These are phyloP conservation scores for Drosophila demipolita DNA, from an alignment of 2,888 invertebrate species.

Conservation along the genomic window DNA sequence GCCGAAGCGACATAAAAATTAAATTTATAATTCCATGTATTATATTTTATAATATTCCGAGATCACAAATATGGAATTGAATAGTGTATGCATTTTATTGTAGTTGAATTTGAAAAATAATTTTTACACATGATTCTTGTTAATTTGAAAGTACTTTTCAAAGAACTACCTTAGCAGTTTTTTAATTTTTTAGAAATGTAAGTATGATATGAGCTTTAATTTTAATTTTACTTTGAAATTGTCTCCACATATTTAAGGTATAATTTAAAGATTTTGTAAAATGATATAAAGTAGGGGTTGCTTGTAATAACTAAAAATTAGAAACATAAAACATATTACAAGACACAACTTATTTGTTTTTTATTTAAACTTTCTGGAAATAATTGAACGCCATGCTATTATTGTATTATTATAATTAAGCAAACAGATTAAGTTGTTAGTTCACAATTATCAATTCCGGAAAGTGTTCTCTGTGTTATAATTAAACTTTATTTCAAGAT, in stretches of 20 bases:
- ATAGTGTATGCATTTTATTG: neutral
- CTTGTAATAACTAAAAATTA: neutral
- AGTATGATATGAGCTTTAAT: neutral
- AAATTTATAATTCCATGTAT: neutral
- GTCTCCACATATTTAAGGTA: neutral
- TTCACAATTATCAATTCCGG: neutral
- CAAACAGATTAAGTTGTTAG: neutral
- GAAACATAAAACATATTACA: neutral
- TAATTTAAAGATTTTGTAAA: neutral
- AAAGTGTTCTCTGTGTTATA: neutral
- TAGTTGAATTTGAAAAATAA: neutral
- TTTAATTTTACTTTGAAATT: neutral
- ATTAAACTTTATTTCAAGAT: neutral
- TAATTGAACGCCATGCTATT: neutral
- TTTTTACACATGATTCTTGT: neutral
- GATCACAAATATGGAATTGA: neutral
- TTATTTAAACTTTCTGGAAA: neutral
- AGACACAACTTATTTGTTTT: neutral
- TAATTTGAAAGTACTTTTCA: neutral
- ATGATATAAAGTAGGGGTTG: neutral
- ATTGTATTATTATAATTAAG: neutral
- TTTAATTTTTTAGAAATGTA: accelerated
- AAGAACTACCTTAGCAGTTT: neutral
- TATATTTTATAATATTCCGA: too few species aligned
- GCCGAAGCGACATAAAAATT: neutral